Evolutionary conservation across 2,113 vertebrate species (phyloP).

Genomic region (Drymodes brunneopygia): DNA sequence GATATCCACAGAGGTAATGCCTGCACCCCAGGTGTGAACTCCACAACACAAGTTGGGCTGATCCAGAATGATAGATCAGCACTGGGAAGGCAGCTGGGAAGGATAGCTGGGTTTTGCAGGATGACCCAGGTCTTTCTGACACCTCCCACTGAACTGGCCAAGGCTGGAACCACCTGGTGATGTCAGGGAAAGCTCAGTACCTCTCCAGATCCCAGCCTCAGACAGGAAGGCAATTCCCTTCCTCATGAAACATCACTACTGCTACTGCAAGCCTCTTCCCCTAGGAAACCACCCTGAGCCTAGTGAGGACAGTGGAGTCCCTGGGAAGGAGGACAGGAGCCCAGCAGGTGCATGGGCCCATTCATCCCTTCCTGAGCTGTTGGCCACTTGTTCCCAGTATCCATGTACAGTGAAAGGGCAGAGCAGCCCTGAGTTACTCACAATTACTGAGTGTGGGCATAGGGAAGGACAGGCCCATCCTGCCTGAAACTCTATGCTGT

Average conservation of each 20-base stretch:
- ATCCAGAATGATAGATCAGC: not conserved
- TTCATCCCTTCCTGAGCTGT: not conserved
- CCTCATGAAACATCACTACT: not conserved
- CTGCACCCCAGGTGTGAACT: not conserved
- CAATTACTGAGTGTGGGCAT: accelerated
- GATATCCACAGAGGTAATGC: not conserved
- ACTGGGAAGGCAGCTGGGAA: not conserved
- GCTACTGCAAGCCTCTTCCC: not conserved
- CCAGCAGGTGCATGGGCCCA: accelerated
- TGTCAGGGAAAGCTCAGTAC: not conserved
- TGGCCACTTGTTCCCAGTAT: not conserved
- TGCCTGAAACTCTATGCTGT: not conserved
- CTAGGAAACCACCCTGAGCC: not conserved
- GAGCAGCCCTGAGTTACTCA: not conserved
- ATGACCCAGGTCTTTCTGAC: not conserved
- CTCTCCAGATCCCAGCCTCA: not conserved
- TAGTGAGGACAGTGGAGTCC: not conserved
- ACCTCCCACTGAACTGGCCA: not conserved
- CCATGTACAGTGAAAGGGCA: not conserved
- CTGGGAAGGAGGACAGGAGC: not conserved
- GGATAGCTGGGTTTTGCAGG: not conserved
- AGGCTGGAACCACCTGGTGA: not conserved
- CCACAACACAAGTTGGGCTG: accelerated
- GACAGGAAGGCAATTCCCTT: not conserved
- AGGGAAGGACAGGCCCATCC: not conserved